These are phyloP conservation scores for Hydrocynus forskahlii DNA, from an alignment of 2,797 vertebrate genomes.

Conservation along the genomic window DNA sequence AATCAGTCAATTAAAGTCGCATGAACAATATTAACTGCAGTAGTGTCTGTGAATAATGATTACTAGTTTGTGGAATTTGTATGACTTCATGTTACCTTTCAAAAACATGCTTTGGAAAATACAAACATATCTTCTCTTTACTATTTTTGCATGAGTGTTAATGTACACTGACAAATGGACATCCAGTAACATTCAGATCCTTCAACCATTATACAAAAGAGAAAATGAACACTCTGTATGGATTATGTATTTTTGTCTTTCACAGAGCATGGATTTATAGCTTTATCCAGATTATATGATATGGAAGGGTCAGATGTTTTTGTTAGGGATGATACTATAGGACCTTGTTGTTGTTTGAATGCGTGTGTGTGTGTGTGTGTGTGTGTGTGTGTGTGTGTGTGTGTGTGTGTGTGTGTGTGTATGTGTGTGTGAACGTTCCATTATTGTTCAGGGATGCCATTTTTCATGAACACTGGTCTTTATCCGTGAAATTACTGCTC, in stretches of 20 bases:
- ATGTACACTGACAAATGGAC: background rate
- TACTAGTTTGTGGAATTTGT: too few species aligned
- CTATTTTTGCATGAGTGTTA: background rate
- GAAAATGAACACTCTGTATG: background rate
- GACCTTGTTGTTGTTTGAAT: slow-evolving; percentile 13
- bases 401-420: slow-evolving; percentile 23
- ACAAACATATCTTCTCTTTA: background rate
- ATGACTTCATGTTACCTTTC: background rate
- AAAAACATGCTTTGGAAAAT: background rate
- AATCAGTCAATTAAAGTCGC: background rate
- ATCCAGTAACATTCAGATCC: background rate
- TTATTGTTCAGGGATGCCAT: slow-evolving; percentile 18
- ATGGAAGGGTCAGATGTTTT: slow-evolving; percentile 23
- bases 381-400: background rate
- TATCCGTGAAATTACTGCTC: slow-evolving; percentile 48
- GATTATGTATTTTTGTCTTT: slow-evolving; percentile 30
- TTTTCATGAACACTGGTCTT: slow-evolving; percentile 22
- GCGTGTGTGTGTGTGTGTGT: slow-evolving; percentile 19
- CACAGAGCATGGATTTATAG: slow-evolving; percentile 22
- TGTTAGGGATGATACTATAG: slow-evolving; percentile 31
- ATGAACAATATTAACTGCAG: background rate
- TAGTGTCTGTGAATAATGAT: background rate
- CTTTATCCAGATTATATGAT: slow-evolving; percentile 47
- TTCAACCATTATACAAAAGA: background rate
- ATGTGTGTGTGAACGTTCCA: slow-evolving; percentile 18